Percentiles rank a stretch among this genome's conserved stretches.
These are phyloP conservation scores for Odontamblyopus lacepedii DNA, from an alignment of 2,797 vertebrate species.

Conservation along the genomic window DNA sequence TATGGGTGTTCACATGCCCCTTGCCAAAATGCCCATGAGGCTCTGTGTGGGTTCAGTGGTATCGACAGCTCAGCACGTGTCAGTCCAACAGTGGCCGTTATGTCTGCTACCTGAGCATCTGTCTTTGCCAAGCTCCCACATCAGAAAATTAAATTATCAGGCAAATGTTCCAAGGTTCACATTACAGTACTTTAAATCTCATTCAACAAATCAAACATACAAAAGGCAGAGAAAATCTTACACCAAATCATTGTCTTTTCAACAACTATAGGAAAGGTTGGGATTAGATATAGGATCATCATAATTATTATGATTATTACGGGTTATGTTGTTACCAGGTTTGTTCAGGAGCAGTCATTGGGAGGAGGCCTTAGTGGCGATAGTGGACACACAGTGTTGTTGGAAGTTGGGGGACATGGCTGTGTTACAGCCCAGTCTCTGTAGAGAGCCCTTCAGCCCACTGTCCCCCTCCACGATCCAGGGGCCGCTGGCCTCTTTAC, in stretches of 20 bases:
- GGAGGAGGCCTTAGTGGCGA: conserved; percentile 97
- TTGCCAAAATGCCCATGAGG: conserved; percentile 18
- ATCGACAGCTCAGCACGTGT: conserved; percentile 57
- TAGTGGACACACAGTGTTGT: conserved; percentile 94
- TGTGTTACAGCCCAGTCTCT: conserved; percentile 94
- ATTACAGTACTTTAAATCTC: conserved; percentile 80
- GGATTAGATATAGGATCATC: conserved; percentile 80
- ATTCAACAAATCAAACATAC: conserved; percentile 68
- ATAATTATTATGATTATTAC: conserved; percentile 77
- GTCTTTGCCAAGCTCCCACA: conserved; percentile 57
- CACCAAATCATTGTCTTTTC: conserved; percentile 76
- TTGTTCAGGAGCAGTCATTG: conserved; percentile 83
- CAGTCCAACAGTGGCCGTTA: conserved; percentile 43
- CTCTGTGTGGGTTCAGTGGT: conserved; percentile 44
- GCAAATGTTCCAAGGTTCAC: conserved; percentile 75
- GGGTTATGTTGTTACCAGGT: conserved; percentile 67
- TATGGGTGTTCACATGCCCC: conserved; percentile 51
- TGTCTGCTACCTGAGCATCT: conserved; percentile 58
- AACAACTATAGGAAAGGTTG: conserved; percentile 74
- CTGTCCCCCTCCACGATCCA: conserved; percentile 88
- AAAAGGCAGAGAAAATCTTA: conserved; percentile 72
- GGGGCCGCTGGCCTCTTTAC: conserved; percentile 80
- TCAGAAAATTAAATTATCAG: conserved; percentile 66
- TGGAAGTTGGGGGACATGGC: conserved; percentile 96
- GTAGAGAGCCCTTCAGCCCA: conserved; percentile 84